Conservation (phyloP, 2,888 invertebrate species). For the Diaprepes abbreviatus region DNA sequence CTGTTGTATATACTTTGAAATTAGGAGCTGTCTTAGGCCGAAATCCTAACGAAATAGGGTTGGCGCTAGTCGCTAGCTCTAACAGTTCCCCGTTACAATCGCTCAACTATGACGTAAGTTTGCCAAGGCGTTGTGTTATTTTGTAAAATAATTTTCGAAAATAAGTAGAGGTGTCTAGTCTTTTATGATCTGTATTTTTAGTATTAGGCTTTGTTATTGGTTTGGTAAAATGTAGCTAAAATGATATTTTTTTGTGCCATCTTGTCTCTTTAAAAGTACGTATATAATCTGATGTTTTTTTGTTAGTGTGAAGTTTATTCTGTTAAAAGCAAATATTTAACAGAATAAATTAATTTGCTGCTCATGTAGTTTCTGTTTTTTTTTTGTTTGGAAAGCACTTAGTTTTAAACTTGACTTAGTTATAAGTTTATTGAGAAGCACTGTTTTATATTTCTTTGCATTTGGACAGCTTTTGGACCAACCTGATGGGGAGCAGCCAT, state of each 20-base stretch:
- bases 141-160: constrained; percentile 56
- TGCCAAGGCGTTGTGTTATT: constrained; percentile 64
- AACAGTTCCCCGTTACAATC: constrained; percentile 64
- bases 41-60: constrained; percentile 73
- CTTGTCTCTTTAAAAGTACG: constrained; percentile 4
- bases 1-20: constrained; percentile 86
- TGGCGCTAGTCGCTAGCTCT: constrained; percentile 58
- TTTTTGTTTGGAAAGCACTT: constrained; percentile 49
- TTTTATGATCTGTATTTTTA: constrained; percentile 27
- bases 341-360: constrained; percentile 32
- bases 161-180: constrained; percentile 57
- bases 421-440: constrained; percentile 59
- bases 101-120: constrained; percentile 73
- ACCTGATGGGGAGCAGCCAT: constrained; percentile 72
- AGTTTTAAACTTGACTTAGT: constrained; percentile 52
- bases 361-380: constrained; percentile 40
- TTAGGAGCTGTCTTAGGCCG: constrained; percentile 83
- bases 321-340: constrained; percentile 23
- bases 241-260: constrained; percentile 27
- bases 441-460: constrained; percentile 71
- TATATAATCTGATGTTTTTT: constrained; percentile 18
- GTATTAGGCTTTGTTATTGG: constrained; percentile 31
- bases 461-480: constrained; percentile 80
- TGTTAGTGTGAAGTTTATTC: constrained; percentile 36
- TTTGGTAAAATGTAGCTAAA: constrained; percentile 34